Evolutionary conservation across 2,888 invertebrate species (phyloP).

Genomic region (Sarcophaga variegata): DNA sequence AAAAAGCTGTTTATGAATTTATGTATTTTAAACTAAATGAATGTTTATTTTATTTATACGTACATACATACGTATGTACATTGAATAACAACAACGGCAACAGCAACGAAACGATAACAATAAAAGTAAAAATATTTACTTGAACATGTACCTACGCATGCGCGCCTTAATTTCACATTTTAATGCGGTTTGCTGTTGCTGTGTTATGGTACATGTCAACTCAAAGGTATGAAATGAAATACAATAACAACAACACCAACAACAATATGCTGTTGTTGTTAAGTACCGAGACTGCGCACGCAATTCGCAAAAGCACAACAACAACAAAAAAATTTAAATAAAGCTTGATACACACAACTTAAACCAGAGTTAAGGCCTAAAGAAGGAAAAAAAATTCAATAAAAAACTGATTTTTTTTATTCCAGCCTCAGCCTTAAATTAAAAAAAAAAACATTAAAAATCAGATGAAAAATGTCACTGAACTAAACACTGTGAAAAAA

Average conservation of each 20-base stretch:
- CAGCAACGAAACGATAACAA: too few species aligned
- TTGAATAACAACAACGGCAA: slow-evolving; percentile 26
- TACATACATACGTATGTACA: slow-evolving; percentile 5
- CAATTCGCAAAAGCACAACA: neutral
- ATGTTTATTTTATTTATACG: slow-evolving; percentile 56
- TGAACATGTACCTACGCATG: slow-evolving; percentile 74
- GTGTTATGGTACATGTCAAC: slow-evolving; percentile 33
- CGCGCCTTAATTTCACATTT: slow-evolving; percentile 73
- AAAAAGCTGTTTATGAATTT: slow-evolving; percentile 42
- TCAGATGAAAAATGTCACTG: slow-evolving; percentile 69
- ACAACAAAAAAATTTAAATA: neutral
- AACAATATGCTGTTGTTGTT: slow-evolving; percentile 6
- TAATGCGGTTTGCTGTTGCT: slow-evolving; percentile 54
- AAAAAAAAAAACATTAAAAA: slow-evolving; percentile 41
- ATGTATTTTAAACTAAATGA: slow-evolving; percentile 52
- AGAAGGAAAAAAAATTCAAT: neutral
- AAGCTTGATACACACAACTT: slow-evolving; percentile 7
- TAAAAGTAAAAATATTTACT: slow-evolving; percentile 45
- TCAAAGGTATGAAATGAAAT: slow-evolving; percentile 10
- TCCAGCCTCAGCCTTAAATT: neutral
- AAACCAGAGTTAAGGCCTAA: neutral
- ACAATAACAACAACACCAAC: slow-evolving; percentile 52
- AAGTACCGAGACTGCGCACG: slow-evolving; percentile 39
- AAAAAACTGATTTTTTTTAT: too few species aligned
- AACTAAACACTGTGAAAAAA: slow-evolving; percentile 52